A percentile compares a stretch with the other conserved stretches of the same genome.
Evolutionary conservation across 2,797 vertebrate genomes (phyloP).

Genomic region (Rhabdophis nuchalis): DNA sequence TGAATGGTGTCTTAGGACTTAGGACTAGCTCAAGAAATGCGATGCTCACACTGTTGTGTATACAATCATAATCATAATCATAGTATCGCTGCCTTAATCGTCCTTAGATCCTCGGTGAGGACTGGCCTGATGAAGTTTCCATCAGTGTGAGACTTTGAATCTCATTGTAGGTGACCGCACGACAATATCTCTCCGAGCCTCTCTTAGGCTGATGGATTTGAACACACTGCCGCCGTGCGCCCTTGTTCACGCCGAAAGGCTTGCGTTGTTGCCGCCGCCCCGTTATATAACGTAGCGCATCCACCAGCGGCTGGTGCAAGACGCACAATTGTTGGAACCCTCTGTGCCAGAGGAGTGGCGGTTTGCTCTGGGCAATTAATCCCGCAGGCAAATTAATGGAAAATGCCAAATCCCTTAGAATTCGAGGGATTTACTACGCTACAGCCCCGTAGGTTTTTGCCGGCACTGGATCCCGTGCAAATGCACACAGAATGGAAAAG

Average conservation of each 20-base stretch:
- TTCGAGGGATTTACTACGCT: background rate
- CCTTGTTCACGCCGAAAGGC: background rate
- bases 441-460: background rate
- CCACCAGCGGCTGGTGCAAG: background rate
- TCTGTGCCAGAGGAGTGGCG: background rate
- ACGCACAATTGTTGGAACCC: background rate
- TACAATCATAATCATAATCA: background rate
- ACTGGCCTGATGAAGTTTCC: background rate
- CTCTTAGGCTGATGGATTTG: background rate
- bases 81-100: background rate
- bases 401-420: background rate
- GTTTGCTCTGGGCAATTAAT: background rate
- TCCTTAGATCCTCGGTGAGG: background rate
- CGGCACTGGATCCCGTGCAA: background rate
- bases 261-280: background rate
- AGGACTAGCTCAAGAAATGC: background rate
- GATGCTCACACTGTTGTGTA: background rate
- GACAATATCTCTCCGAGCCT: background rate
- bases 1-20: background rate
- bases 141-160: background rate
- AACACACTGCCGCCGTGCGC: background rate
- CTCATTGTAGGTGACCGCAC: background rate
- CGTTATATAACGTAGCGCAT: background rate
- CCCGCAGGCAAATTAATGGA: background rate
- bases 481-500: background rate